These are phyloP conservation scores for Meleagris gallopavo DNA, from an alignment of 2,113 vertebrate genomes.

Conservation along the genomic window DNA sequence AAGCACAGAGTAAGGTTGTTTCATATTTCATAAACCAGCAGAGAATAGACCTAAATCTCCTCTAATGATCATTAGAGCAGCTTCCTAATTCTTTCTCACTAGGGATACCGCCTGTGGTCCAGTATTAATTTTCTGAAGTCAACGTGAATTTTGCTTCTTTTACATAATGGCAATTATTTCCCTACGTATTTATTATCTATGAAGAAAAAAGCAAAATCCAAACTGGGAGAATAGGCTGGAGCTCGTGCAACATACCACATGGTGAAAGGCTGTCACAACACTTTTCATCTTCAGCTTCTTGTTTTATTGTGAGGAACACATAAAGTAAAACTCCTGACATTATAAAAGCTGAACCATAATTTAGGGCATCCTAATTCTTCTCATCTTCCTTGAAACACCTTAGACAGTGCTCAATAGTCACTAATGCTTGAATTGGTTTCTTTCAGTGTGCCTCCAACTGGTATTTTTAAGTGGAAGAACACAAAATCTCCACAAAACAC, in stretches of 20 bases:
- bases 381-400: conserved; percentile 21
- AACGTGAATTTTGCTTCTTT: conserved; percentile 48
- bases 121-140: conserved; percentile 38
- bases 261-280: conserved; percentile 14
- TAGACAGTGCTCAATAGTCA: conserved; percentile 27
- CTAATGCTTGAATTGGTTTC: conserved; percentile 10
- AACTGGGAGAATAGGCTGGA: not conserved
- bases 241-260: not conserved
- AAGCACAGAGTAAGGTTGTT: conserved; percentile 6
- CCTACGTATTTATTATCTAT: not conserved
- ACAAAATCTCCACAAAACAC: not conserved
- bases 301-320: conserved; percentile 30
- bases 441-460: conserved; percentile 6
- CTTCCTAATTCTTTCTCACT: conserved; percentile 28
- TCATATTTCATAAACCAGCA: conserved; percentile 10
- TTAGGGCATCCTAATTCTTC: conserved; percentile 6
- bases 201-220: not conserved
- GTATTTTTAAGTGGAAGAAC: conserved; percentile 28
- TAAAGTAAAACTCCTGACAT: conserved; percentile 32
- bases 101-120: conserved; percentile 10
- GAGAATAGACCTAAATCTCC: conserved; percentile 20
- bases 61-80: conserved; percentile 14
- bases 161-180: conserved; percentile 53
- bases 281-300: not conserved
- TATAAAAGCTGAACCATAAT: conserved; percentile 8